Conservation (phyloP, 2,888 invertebrate species). For the Orthonychiurus folsomi region DNA sequence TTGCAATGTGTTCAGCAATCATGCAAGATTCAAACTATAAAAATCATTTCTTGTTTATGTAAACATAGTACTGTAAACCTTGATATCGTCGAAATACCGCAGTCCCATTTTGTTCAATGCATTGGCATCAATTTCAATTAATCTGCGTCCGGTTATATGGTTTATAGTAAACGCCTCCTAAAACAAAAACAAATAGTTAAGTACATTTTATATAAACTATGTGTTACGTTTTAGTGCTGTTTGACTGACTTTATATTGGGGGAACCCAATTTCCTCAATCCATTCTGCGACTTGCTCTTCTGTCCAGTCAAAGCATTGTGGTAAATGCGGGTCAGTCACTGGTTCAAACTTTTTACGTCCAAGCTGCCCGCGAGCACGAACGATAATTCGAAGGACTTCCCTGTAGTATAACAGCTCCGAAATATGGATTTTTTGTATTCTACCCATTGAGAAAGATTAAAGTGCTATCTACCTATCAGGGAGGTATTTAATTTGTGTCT, state of each 20-base stretch:
- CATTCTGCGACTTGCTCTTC: conserved; percentile 30
- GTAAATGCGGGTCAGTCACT: conserved; percentile 25
- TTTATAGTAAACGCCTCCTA: conserved; percentile 30
- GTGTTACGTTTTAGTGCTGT: too few relatives aligned
- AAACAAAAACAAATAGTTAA: conserved; percentile 8
- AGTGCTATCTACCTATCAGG: conserved; percentile 23
- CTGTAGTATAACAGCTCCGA: conserved; percentile 22
- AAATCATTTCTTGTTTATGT: neutral
- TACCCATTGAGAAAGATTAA: neutral
- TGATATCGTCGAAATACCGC: conserved; percentile 27
- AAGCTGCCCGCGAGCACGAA: neutral
- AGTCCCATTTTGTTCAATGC: conserved; percentile 36
- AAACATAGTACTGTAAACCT: conserved; percentile 16
- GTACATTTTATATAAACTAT: too few relatives aligned
- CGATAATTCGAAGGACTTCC: conserved; percentile 5
- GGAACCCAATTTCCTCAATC: conserved; percentile 17
- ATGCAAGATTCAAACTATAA: neutral
- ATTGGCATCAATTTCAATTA: conserved; percentile 28
- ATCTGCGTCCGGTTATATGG: conserved; percentile 26
- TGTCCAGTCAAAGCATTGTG: conserved; percentile 28
- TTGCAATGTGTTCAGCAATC: neutral
- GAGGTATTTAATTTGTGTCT: conserved; percentile 20
- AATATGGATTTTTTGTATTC: conserved; percentile 25
- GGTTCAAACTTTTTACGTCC: neutral
- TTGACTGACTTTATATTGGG: conserved; percentile 7